Percentiles rank a stretch among this genome's conserved stretches.
phyloP scores from a whole-genome alignment of 1,140 invertebrate species.

The Drosophila hydei region DNA sequence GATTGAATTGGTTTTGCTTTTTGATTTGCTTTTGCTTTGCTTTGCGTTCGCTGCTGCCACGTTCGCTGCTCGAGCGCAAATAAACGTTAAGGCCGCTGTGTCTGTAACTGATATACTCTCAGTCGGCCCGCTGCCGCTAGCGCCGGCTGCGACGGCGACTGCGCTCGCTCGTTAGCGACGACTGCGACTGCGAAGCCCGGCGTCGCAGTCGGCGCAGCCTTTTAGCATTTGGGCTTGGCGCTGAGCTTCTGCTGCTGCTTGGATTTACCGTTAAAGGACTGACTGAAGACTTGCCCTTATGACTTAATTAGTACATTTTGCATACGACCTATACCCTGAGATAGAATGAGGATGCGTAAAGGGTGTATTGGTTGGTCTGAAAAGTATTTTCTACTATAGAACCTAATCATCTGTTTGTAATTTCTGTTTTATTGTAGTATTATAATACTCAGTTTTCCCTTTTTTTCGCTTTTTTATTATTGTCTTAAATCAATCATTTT shows the following conservation, averaged over 20 bases:
- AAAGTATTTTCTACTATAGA: background rate
- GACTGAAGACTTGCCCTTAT: slow-evolving; percentile 34
- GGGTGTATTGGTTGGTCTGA: background rate
- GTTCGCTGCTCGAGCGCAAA: slow-evolving; percentile 80
- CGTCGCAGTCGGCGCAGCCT: slow-evolving; percentile 9
- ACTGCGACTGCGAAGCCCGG: slow-evolving; percentile 1
- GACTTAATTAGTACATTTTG: slow-evolving; percentile 38
- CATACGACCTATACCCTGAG: slow-evolving; percentile 24
- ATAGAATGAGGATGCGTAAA: background rate
- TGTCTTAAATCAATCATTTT: too few species aligned
- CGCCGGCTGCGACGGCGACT: slow-evolving; percentile 12
- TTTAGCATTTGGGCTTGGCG: slow-evolving; percentile 58
- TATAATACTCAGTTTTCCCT: too few species aligned
- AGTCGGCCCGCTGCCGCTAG: slow-evolving; percentile 26
- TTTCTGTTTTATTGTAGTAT: too few species aligned
- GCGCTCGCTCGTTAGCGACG: background rate
- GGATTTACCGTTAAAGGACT: slow-evolving; percentile 33
- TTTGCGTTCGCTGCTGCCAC: slow-evolving; percentile 66
- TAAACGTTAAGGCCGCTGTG: slow-evolving; percentile 67
- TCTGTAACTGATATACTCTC: slow-evolving; percentile 81
- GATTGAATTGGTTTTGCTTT: slow-evolving; percentile 17
- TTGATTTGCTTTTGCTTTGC: slow-evolving; percentile 32
- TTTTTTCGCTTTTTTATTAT: too few species aligned
- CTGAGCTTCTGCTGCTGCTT: background rate
- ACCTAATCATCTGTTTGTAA: too few species aligned